A percentile compares a stretch with the other conserved stretches of the same genome.
Conservation (phyloP, 1,140 invertebrate genomes). For the Bathynomus jamesi region DNA sequence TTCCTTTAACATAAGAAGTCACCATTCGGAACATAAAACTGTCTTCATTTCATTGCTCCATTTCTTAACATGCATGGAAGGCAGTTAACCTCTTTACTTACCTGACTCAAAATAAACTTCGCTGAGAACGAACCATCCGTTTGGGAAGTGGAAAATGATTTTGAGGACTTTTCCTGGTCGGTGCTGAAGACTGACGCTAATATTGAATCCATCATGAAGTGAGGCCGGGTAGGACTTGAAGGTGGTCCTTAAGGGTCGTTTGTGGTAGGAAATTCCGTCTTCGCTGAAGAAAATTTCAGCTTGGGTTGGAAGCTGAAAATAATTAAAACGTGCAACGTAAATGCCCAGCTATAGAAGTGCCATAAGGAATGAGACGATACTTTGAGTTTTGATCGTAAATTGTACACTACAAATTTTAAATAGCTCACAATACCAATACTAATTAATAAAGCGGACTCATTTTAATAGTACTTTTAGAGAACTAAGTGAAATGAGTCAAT, state of each 20-base stretch:
- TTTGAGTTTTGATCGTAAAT: too few relatives aligned
- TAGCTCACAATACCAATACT: too few relatives aligned
- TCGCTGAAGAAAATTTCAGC: conserved; percentile 39
- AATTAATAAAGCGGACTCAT: too few relatives aligned
- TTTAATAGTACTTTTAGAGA: too few relatives aligned
- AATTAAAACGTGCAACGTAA: conserved; percentile 16
- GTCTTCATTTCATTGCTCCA: too few relatives aligned
- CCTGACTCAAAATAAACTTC: conserved; percentile 45
- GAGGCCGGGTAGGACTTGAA: conserved; percentile 17
- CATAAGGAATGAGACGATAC: not conserved
- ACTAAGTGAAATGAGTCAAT: too few relatives aligned
- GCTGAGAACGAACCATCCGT: conserved; percentile 50
- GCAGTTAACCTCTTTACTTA: conserved; percentile 7
- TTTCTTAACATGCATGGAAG: not conserved
- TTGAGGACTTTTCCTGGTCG: conserved; percentile 47
- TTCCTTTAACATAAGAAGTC: too few relatives aligned
- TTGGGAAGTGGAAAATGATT: conserved; percentile 48
- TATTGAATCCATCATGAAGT: conserved; percentile 40
- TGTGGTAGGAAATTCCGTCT: conserved; percentile 14
- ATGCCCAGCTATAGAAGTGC: too few relatives aligned
- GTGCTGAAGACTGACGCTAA: conserved; percentile 46
- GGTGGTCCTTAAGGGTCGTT: conserved; percentile 12
- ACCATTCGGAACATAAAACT: too few relatives aligned
- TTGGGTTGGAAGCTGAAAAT: conserved; percentile 5
- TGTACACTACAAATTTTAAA: too few relatives aligned